A percentile compares a stretch with the other conserved stretches of the same genome.
These are phyloP conservation scores for Orgyia antiqua DNA, from an alignment of 2,888 invertebrate genomes.

Conservation along the genomic window DNA sequence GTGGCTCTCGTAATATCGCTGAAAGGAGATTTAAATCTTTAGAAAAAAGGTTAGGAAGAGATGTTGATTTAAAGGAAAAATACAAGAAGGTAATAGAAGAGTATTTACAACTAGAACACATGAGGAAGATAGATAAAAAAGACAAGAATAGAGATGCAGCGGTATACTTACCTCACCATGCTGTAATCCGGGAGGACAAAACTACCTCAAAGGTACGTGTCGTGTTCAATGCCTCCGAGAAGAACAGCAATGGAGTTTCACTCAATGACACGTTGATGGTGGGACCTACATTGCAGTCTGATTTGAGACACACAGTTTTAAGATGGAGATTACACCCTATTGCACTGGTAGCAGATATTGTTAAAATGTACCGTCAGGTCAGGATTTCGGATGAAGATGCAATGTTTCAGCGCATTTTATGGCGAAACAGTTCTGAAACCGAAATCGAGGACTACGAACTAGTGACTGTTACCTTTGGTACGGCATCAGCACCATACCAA, in stretches of 20 bases:
- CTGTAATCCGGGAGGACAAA: slow-evolving; percentile 1
- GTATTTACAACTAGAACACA: slow-evolving; percentile 3
- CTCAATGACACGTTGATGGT: slow-evolving; percentile 3
- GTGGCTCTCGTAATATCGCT: slow-evolving; percentile 1
- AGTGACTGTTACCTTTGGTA: slow-evolving; percentile 15
- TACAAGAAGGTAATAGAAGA: slow-evolving; percentile 3
- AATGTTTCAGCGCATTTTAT: slow-evolving; percentile 5
- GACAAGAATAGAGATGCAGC: not conserved
- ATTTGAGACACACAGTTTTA: not conserved
- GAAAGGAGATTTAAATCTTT: slow-evolving; percentile 3
- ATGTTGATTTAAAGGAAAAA: not conserved
- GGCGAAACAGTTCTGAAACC: not conserved
- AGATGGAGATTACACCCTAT: slow-evolving; percentile 1
- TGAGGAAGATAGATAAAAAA: not conserved
- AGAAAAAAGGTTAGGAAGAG: slow-evolving; percentile 3
- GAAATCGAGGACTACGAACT: slow-evolving; percentile 5
- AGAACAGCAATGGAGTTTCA: not conserved
- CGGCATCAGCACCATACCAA: slow-evolving; percentile 14
- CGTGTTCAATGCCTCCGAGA: too few species aligned
- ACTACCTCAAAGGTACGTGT: not conserved
- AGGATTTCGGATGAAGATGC: not conserved
- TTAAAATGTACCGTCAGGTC: not conserved
- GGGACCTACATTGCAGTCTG: slow-evolving; percentile 4
- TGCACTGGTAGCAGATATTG: slow-evolving; percentile 2
- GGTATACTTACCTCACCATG: slow-evolving; percentile 1